A percentile compares a stretch with the other conserved stretches of the same genome.
phyloP scores from a whole-genome alignment of 2,888 invertebrate species.

The Bugulina stolonifera region DNA sequence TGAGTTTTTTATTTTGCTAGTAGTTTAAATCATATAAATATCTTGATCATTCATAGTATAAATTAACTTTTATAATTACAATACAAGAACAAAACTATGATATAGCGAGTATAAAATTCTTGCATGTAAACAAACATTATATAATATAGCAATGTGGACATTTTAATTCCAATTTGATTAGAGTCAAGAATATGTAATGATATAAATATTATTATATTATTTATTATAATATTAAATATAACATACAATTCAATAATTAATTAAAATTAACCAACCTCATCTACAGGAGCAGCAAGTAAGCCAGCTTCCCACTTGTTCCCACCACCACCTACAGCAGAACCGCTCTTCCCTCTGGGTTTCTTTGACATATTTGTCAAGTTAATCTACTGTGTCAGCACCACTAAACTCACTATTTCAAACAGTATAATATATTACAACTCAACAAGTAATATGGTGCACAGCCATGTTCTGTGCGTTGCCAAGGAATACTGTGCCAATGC shows the following conservation, averaged over 20 bases:
- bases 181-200: not conserved
- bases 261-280: conserved; percentile 10
- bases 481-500: not conserved
- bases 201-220: not conserved
- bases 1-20: too few species aligned
- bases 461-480: not conserved
- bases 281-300: conserved; percentile 25
- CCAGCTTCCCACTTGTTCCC: conserved; percentile 26
- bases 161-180: not conserved
- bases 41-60: too few species aligned
- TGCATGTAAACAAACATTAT: too few species aligned
- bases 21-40: too few species aligned
- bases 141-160: not conserved
- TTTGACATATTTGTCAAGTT: too few species aligned
- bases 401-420: too few species aligned
- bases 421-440: not conserved
- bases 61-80: too few species aligned
- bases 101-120: too few species aligned
- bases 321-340: conserved; percentile 13
- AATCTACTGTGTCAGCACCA: too few species aligned
- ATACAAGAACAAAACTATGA: too few species aligned
- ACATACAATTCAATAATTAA: not conserved
- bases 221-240: not conserved
- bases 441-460: not conserved
- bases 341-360: conserved; percentile 27